Conservation (phyloP, 2,113 vertebrate genomes). For the Benthochromis sp. region DNA sequence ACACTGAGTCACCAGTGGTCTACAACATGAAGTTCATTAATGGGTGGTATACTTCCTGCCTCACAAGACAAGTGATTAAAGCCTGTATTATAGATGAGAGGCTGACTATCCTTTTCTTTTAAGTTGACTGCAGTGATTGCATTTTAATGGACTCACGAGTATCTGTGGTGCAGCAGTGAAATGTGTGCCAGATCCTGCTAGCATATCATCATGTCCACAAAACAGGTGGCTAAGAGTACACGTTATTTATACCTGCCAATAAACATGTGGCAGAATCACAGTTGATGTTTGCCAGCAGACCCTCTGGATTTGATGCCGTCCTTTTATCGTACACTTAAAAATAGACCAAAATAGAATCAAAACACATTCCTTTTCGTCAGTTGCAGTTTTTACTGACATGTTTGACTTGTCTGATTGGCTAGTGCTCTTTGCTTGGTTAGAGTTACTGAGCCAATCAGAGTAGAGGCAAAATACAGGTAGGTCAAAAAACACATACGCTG, state of each 20-base stretch:
- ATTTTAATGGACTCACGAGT: not conserved
- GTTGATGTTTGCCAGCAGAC: not conserved
- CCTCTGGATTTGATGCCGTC: not conserved
- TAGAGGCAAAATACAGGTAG: not conserved
- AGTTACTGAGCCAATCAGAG: not conserved
- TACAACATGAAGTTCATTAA: not conserved
- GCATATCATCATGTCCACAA: not conserved
- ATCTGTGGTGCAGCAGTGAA: not conserved
- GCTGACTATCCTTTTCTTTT: not conserved
- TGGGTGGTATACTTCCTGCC: not conserved
- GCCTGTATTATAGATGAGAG: not conserved
- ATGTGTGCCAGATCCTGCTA: not conserved
- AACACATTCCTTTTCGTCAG: not conserved
- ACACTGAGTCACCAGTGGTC: not conserved
- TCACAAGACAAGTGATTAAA: not conserved
- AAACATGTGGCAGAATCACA: not conserved
- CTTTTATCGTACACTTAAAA: not conserved
- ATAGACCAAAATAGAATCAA: not conserved
- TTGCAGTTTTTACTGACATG: not conserved
- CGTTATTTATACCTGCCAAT: not conserved
- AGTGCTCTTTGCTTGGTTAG: not conserved
- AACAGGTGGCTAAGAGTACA: not conserved
- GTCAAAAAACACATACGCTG: not conserved
- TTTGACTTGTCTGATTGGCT: not conserved
- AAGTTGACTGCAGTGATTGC: not conserved